phyloP scores from a whole-genome alignment of 2,888 invertebrate species.

The Danaus chrysippus region DNA sequence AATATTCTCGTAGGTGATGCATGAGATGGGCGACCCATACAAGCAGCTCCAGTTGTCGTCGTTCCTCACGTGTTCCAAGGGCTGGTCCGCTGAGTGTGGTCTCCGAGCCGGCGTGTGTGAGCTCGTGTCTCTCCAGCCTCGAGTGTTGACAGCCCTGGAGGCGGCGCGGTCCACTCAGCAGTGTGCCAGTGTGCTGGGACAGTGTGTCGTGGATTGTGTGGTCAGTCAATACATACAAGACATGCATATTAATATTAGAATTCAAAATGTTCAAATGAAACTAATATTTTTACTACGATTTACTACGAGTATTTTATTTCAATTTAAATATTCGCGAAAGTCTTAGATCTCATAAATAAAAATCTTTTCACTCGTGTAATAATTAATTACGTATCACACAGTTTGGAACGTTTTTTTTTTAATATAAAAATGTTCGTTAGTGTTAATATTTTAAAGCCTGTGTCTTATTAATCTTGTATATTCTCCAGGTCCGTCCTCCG shows the following conservation, averaged over 20 bases:
- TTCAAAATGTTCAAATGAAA: too few species aligned
- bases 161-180: conserved; percentile 92
- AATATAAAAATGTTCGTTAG: too few species aligned
- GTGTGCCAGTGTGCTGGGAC: conserved; percentile 95
- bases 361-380: not conserved
- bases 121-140: conserved; percentile 88
- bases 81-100: conserved; percentile 94
- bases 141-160: conserved; percentile 84
- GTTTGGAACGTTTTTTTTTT: not conserved
- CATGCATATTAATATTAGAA: too few species aligned
- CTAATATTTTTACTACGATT: too few species aligned
- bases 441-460: too few species aligned
- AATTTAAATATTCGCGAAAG: too few species aligned
- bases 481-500: conserved; percentile 50
- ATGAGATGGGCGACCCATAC: conserved; percentile 93
- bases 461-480: too few species aligned
- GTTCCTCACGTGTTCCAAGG: conserved; percentile 97
- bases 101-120: conserved; percentile 95
- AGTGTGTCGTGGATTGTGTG: conserved; percentile 90
- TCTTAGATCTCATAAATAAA: too few species aligned
- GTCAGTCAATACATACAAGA: conserved; percentile 33
- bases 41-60: conserved; percentile 91
- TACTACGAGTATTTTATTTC: too few species aligned
- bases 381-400: not conserved
- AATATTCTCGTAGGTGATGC: conserved; percentile 78